A percentile compares a stretch with the other conserved stretches of the same genome.
Conservation (phyloP, 2,797 vertebrate species). For the Chromobotia macracanthus region DNA sequence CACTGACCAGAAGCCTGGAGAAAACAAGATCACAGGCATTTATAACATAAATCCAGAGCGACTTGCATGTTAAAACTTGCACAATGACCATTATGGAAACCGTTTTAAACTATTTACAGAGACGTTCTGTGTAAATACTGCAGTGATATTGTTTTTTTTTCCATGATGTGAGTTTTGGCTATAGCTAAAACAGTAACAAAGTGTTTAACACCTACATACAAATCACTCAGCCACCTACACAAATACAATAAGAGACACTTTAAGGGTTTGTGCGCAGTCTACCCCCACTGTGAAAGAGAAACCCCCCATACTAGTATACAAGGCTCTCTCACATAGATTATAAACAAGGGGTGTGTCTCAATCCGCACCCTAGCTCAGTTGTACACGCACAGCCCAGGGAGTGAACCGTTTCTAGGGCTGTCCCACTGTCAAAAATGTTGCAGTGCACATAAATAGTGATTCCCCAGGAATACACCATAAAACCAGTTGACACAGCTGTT, state of each 20-base stretch:
- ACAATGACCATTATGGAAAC: neutral
- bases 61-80: neutral
- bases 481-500: too few species aligned
- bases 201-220: slow-evolving; percentile 37
- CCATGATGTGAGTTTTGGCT: slow-evolving; percentile 13
- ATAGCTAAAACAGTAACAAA: slow-evolving; percentile 40
- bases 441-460: too few species aligned
- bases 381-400: too few species aligned
- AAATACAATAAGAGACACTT: slow-evolving; percentile 30
- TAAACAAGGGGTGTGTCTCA: neutral
- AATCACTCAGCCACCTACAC: slow-evolving; percentile 35
- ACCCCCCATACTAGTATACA: neutral
- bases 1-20: slow-evolving; percentile 94
- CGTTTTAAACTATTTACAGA: slow-evolving; percentile 23
- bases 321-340: neutral
- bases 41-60: neutral
- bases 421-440: too few species aligned
- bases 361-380: too few species aligned
- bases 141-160: neutral
- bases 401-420: too few species aligned
- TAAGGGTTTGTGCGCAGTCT: slow-evolving; percentile 1
- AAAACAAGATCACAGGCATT: slow-evolving; percentile 24
- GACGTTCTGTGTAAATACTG: neutral
- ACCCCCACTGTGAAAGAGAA: neutral
- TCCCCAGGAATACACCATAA: too few species aligned